Evolutionary conservation across 2,888 invertebrate species (phyloP), one percentile per base, ranked within the genome.

Genomic region (Pachliopta kotzebuea): DNA sequence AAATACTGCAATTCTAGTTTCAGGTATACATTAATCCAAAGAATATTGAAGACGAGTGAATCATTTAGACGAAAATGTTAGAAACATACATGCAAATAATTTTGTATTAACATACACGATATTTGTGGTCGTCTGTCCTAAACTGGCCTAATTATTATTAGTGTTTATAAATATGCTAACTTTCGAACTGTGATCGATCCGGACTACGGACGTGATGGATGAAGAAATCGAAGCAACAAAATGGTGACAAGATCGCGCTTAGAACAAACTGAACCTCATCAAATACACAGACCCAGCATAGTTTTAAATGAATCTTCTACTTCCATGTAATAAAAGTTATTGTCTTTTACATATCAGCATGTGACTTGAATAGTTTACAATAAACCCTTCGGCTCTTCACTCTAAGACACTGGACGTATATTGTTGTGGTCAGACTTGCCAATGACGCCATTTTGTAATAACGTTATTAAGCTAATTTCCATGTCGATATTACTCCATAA

Each of bases 71-170:
- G 68, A 63, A 70, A 68, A 70, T 71, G 72, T 71, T 72, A 76
- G 73, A 70, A 62, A 72, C 73, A 72, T 69, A 72, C 72, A 77
- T 76, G 79, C 71, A 76, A 81, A 80, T 79, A 81, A 83, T 87
- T 45, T 45, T 82, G 84, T 81, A 80, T 85, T 60, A 53, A 86
- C 80, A 86, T 85, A 84, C 78, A 81, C 77, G 79, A 87, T 69
- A 69, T 87, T 81, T 89, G 89, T 90, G 90, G 88, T 89, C 86
- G 86, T 87, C 86, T 89, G 88, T 90, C 90, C 90, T 89, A 88
- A 85, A 85, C 90, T 85, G 90, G 90, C 90, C 90, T 91, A 91
- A 91, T 88, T 90, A 90, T 87, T 86, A 80, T 85, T 88, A 91
- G 84, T 84, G 78, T 88, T 86, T 86, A 86, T 76, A 79, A 86